phyloP scores from a whole-genome alignment of 2,888 invertebrate genomes.

The Drosophila heteroneura region DNA sequence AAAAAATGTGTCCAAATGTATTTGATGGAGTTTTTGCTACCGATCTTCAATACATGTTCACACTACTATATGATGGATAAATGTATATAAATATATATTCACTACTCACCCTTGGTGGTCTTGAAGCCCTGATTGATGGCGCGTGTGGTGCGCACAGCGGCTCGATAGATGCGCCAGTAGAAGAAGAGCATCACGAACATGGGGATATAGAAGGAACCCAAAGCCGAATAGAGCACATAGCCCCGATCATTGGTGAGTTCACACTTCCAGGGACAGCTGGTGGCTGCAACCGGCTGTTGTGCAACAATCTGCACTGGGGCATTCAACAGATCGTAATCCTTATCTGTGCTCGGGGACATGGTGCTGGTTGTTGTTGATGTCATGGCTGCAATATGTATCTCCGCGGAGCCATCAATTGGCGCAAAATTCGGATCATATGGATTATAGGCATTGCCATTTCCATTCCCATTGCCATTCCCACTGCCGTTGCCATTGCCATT shows the following conservation, averaged over 20 bases:
- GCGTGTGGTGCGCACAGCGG: conserved; percentile 96
- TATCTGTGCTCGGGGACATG: conserved; percentile 31
- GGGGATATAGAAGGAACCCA: conserved; percentile 99
- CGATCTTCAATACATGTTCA: conserved; percentile 21
- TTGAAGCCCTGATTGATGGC: conserved; percentile 96
- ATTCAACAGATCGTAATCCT: conserved; percentile 48
- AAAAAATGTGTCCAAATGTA: conserved; percentile 57
- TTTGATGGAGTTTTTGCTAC: conserved; percentile 25
- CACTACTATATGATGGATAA: conserved; percentile 14
- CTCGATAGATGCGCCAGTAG: conserved; percentile 98
- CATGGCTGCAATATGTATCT: conserved; percentile 57
- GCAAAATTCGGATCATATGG: conserved; percentile 80
- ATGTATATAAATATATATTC: not conserved
- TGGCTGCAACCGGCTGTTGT: conserved; percentile 31
- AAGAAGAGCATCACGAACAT: conserved; percentile 99
- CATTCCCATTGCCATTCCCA: conserved; percentile 27
- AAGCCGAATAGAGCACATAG: conserved; percentile 98
- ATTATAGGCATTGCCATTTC: conserved; percentile 76
- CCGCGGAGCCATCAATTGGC: conserved; percentile 67
- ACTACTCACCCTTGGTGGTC: conserved; percentile 90
- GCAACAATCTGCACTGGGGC: conserved; percentile 40
- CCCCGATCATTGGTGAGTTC: conserved; percentile 97
- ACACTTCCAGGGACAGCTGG: conserved; percentile 93
- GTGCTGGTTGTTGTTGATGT: conserved; percentile 32
- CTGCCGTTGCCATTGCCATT: conserved; percentile 1